A percentile compares a stretch with the other conserved stretches of the same genome.
Evolutionary conservation across 2,113 vertebrate genomes (phyloP).

Genomic region (Aspiorhynchus laticeps): DNA sequence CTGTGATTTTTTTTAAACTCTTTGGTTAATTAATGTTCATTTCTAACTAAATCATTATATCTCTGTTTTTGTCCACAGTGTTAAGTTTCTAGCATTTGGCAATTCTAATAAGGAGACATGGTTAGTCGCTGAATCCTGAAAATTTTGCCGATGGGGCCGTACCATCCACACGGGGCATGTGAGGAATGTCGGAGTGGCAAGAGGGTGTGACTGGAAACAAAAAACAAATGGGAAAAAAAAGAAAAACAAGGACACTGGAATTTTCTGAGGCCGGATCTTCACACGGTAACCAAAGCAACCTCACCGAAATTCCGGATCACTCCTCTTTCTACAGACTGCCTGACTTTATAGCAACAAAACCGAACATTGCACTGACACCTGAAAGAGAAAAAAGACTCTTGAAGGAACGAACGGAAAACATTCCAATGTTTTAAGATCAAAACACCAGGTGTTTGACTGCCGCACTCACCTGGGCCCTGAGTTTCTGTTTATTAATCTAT

Average conservation of each 20-base stretch:
- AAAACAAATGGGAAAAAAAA: constrained; percentile 60
- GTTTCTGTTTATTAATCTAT: constrained; percentile 37
- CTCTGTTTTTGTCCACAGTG: constrained; percentile 77
- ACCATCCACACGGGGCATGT: constrained; percentile 65
- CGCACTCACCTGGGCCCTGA: constrained; percentile 57
- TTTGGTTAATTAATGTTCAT: neutral
- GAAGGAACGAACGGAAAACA: constrained; percentile 35
- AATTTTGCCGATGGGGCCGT: constrained; percentile 68
- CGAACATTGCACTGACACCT: constrained; percentile 74
- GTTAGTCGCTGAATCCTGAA: constrained; percentile 75
- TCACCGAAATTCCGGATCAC: constrained; percentile 71
- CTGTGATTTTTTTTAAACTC: neutral
- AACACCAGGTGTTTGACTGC: constrained; percentile 61
- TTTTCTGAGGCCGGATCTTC: constrained; percentile 72
- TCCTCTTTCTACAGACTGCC: constrained; percentile 66
- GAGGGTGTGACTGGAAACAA: constrained; percentile 69
- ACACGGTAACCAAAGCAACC: constrained; percentile 81
- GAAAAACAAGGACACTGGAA: constrained; percentile 47
- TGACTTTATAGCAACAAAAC: constrained; percentile 33
- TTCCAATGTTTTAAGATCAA: constrained; percentile 70
- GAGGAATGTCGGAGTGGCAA: constrained; percentile 71
- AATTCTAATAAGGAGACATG: constrained; percentile 74
- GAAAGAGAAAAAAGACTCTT: constrained; percentile 70
- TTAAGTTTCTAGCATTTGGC: constrained; percentile 81
- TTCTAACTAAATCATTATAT: constrained; percentile 66